Evolutionary conservation across 2,797 vertebrate species (phyloP).

Genomic region (Nyctibius grandis): DNA sequence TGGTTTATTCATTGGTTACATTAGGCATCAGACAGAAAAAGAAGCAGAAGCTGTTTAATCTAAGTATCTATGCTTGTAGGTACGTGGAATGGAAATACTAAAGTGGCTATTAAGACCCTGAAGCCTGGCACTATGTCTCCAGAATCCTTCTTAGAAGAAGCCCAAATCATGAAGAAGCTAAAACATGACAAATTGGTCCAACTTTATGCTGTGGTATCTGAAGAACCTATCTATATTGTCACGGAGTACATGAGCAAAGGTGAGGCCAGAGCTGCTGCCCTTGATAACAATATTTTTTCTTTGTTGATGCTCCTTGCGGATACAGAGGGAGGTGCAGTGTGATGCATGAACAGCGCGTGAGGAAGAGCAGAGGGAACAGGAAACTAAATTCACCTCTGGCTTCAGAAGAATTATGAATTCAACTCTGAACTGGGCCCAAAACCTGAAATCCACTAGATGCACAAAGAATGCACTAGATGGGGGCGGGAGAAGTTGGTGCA

Average conservation of each 20-base stretch:
- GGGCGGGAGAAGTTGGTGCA: neutral
- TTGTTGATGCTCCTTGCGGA: neutral
- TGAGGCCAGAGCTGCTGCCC: constrained; percentile 34
- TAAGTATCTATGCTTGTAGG: constrained; percentile 76
- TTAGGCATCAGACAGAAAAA: neutral
- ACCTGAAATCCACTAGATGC: neutral
- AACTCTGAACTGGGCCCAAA: neutral
- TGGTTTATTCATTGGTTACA: neutral
- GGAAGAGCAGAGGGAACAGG: neutral
- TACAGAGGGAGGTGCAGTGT: neutral
- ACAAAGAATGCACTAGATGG: neutral
- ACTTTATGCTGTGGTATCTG: constrained; percentile 94
- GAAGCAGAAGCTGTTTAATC: neutral
- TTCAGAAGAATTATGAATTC: neutral
- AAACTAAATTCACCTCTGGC: neutral
- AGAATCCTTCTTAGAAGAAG: constrained; percentile 96
- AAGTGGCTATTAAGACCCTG: constrained; percentile 97
- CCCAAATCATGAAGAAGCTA: constrained; percentile 98
- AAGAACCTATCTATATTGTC: constrained; percentile 97
- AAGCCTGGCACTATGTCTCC: constrained; percentile 98
- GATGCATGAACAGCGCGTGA: neutral
- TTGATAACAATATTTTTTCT: neutral
- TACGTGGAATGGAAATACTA: constrained; percentile 97
- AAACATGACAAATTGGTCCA: constrained; percentile 96
- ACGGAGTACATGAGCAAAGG: constrained; percentile 98